Base-by-base conservation (phyloP, 2,888 invertebrate genomes). In the Charanyca ferruginea region DNA sequence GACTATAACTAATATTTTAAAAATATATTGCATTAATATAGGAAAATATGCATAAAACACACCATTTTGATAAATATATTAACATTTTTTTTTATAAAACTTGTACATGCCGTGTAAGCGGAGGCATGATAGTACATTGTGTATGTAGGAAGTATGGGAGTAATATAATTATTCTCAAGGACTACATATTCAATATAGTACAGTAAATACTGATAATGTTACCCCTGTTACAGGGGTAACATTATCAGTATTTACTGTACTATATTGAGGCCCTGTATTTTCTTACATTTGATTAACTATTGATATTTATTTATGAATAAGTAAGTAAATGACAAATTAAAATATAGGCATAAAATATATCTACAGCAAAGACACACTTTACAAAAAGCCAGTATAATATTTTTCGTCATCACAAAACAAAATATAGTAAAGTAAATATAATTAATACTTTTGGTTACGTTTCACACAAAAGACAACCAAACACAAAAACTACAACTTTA, bases 1-100 rank as follows among this genome's bases (percentile, higher is more conserved):
- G 85, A 87, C 80, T 85, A 66, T 79, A 79, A 77, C 84, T 85
- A 87, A 86, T 79, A 81, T 88, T 89, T 90, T 84, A 94, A 94
- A 94, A 94, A 94, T 94, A 94, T 93, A 94, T 87, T 91, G 86
- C 88, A 89, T 91, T 87, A 82, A 85, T 85, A 87, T 88, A 87
- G 81, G 87, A 89, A 88, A 89, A 91, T 90, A 90, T 87, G 84
- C 89, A 88, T 86, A 86, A 85, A 85, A 89, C 86, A 89, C 86
- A 88, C 85, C 80, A 88, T 87, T 83, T 81, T 75, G 52, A 76
- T 80, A n/a, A n/a, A n/a, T n/a, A 41, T 73, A 79, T 75, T 59
- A 71, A 81, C 80, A 83, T 87, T 78, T 75, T 74, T 79, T 83
- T 52, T 59, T 84, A 85, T 68, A 73, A 77, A 82, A 82, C 71